Conservation (phyloP, 2,113 vertebrate species). For the Lophura nycthemera region DNA sequence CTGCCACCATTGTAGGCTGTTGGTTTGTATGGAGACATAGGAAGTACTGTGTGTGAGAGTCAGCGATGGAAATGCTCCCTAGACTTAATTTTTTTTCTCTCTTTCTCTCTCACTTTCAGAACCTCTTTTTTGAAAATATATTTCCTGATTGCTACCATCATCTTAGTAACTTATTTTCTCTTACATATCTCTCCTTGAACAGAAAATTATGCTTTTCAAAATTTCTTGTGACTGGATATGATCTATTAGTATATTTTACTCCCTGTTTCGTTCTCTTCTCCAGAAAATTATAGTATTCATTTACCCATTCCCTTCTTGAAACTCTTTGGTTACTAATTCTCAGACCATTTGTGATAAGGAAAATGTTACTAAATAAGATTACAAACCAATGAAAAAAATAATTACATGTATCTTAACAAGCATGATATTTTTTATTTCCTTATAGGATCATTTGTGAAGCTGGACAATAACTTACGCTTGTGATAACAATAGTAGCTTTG, state of each 20-base stretch:
- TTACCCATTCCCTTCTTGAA: neutral
- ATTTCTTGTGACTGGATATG: neutral
- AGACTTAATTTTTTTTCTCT: neutral
- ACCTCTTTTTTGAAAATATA: too few species aligned
- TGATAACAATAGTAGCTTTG: neutral
- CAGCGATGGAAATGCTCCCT: fast-evolving
- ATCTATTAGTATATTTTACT: neutral
- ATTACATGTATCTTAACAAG: neutral
- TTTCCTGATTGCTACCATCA: too few species aligned
- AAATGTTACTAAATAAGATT: neutral
- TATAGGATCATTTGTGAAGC: neutral
- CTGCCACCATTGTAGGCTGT: neutral
- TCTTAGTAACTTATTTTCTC: neutral
- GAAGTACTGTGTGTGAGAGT: neutral
- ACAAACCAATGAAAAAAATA: neutral
- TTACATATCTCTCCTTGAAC: neutral
- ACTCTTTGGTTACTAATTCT: neutral
- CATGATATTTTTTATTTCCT: neutral
- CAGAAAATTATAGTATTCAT: neutral
- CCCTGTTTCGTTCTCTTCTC: neutral
- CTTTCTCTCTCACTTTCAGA: too few species aligned
- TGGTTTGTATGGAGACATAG: neutral
- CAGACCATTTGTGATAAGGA: neutral
- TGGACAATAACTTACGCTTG: neutral
- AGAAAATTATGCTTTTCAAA: constrained; percentile 9